These are phyloP conservation scores for Callinectes sapidus DNA, from an alignment of 2,888 invertebrate species.

Conservation along the genomic window DNA sequence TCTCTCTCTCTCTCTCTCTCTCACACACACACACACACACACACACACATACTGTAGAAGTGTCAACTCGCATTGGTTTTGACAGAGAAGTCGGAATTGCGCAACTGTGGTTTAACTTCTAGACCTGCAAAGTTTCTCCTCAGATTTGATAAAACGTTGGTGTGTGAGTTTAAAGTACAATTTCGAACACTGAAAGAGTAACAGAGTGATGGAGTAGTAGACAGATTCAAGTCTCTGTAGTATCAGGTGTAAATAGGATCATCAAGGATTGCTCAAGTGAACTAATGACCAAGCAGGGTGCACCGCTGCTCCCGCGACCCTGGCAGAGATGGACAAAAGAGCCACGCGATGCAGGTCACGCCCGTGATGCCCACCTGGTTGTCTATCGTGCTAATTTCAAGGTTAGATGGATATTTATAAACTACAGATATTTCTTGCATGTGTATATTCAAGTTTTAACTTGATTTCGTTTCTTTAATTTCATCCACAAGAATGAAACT, in stretches of 20 bases:
- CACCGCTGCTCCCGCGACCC: neutral
- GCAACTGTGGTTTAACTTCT: neutral
- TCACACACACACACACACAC: too few relatives aligned
- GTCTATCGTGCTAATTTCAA: neutral
- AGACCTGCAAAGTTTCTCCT: too few relatives aligned
- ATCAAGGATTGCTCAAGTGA: too few relatives aligned
- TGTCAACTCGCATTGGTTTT: neutral
- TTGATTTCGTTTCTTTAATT: neutral
- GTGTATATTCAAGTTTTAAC: neutral
- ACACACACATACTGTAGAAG: neutral
- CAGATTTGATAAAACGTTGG: too few relatives aligned
- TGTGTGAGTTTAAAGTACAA: too few relatives aligned
- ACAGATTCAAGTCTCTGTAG: too few relatives aligned
- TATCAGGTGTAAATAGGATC: too few relatives aligned
- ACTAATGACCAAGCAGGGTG: neutral
- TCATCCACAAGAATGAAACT: neutral
- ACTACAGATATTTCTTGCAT: neutral
- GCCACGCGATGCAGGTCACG: neutral
- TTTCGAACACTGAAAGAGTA: too few relatives aligned
- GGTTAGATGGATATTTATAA: neutral
- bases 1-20: too few relatives aligned
- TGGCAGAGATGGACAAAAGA: neutral
- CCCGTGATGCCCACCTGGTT: neutral
- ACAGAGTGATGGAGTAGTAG: too few relatives aligned
- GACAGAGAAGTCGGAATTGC: neutral